These are phyloP conservation scores for Neria commutata DNA, from an alignment of 2,888 invertebrate genomes.

Conservation along the genomic window DNA sequence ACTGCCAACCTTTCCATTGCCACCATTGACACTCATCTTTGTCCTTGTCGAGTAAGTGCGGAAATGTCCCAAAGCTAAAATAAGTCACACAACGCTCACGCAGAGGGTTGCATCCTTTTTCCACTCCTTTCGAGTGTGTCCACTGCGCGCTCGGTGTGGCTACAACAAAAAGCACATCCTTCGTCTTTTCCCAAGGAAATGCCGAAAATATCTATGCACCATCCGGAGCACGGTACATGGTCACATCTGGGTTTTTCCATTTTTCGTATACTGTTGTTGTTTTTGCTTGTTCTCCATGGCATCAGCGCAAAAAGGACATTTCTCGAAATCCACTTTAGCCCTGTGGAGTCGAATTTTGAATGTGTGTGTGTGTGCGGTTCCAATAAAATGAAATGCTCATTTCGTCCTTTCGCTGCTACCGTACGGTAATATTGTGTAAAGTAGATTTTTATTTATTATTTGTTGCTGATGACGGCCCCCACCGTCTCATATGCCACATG, in stretches of 20 bases:
- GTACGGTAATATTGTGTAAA: not conserved
- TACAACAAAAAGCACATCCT: slow-evolving; percentile 25
- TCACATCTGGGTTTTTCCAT: slow-evolving; percentile 16
- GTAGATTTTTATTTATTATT: slow-evolving; percentile 29
- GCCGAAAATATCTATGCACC: not conserved
- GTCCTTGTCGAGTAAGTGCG: slow-evolving; percentile 31
- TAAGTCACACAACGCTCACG: slow-evolving; percentile 35
- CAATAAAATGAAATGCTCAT: slow-evolving; percentile 46
- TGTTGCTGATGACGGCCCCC: slow-evolving; percentile 17
- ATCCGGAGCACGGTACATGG: not conserved
- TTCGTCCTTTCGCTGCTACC: slow-evolving; percentile 19
- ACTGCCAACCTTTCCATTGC: no score
- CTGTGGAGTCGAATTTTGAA: not conserved
- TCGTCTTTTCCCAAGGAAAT: not conserved
- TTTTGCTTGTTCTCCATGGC: not conserved
- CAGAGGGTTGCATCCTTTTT: not conserved
- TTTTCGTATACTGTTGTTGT: not conserved
- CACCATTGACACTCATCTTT: no score
- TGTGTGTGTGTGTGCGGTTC: no score
- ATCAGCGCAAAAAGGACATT: slow-evolving; percentile 23
- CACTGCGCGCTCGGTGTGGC: slow-evolving; percentile 12
- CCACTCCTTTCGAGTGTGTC: slow-evolving; percentile 5
- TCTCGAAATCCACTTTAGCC: slow-evolving; percentile 49
- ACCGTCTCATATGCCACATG: no score
- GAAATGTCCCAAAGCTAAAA: slow-evolving; percentile 42